phyloP scores from a whole-genome alignment of 2,888 invertebrate genomes.

The Hymenopus coronatus region DNA sequence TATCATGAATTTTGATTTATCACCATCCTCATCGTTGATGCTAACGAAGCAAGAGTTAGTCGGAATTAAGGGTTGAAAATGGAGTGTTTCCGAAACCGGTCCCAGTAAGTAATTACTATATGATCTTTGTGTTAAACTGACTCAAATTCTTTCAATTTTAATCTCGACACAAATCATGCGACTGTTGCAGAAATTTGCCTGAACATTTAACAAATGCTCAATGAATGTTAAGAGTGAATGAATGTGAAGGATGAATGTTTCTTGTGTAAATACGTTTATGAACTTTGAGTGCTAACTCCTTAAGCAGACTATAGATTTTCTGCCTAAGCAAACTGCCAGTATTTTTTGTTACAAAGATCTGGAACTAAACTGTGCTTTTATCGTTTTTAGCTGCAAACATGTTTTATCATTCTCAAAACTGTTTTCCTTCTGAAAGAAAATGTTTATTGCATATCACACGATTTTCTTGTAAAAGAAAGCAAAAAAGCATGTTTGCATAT shows the following conservation, averaged over 20 bases:
- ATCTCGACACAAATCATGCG: neutral
- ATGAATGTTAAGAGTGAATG: neutral
- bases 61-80: no score
- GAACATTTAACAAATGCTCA: neutral
- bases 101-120: no score
- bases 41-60: no score
- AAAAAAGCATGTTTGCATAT: neutral
- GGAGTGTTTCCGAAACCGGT: no score
- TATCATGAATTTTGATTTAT: no score
- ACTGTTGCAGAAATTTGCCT: neutral
- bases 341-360: neutral
- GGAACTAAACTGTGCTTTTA: neutral
- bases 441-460: neutral
- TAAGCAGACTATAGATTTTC: neutral
- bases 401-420: neutral
- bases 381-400: no score
- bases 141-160: no score
- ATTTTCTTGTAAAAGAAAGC: neutral
- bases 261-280: neutral
- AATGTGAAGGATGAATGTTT: neutral
- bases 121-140: no score
- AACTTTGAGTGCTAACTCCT: neutral
- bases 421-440: neutral
- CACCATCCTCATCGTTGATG: no score
- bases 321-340: neutral